Percentiles rank a stretch among this genome's conserved stretches.
phyloP scores from a whole-genome alignment of 2,888 invertebrate species.

The Platycheirus albimanus region DNA sequence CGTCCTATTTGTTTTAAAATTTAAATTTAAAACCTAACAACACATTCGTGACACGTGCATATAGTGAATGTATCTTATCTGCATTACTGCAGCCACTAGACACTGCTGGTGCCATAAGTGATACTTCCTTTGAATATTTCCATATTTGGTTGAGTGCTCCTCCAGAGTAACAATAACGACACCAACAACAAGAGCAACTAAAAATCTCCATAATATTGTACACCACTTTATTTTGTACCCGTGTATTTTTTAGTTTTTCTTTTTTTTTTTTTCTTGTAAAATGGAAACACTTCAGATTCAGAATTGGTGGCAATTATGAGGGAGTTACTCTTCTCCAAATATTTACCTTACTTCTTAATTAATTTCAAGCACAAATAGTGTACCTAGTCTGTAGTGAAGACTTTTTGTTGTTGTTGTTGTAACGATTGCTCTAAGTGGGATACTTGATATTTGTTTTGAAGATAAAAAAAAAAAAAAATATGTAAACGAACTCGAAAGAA shows the following conservation, averaged over 20 bases:
- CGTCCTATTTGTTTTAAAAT: too few species aligned
- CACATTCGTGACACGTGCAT: constrained; percentile 42
- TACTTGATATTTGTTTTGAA: too few species aligned
- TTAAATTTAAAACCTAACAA: not conserved
- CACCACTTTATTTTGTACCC: not conserved
- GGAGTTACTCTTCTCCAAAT: constrained; percentile 25
- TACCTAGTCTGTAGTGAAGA: too few species aligned
- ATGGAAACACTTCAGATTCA: constrained; percentile 15
- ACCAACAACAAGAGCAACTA: not conserved
- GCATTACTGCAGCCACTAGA: constrained; percentile 11
- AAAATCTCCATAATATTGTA: constrained; percentile 16
- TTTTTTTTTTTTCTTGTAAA: not conserved
- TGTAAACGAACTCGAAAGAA: too few species aligned
- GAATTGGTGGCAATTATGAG: constrained; percentile 19
- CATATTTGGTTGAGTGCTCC: not conserved
- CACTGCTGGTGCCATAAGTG: constrained; percentile 19
- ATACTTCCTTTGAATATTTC: constrained; percentile 6
- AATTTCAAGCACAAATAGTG: constrained; percentile 14
- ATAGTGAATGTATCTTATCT: constrained; percentile 10
- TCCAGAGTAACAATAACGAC: not conserved
- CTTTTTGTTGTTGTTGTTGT: too few species aligned
- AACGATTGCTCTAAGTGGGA: too few species aligned
- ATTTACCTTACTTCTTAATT: constrained; percentile 42
- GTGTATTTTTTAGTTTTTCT: too few species aligned
- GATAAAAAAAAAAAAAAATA: too few species aligned